Base-by-base conservation (phyloP, 2,113 vertebrate genomes). In the Anseranas semipalmata region DNA sequence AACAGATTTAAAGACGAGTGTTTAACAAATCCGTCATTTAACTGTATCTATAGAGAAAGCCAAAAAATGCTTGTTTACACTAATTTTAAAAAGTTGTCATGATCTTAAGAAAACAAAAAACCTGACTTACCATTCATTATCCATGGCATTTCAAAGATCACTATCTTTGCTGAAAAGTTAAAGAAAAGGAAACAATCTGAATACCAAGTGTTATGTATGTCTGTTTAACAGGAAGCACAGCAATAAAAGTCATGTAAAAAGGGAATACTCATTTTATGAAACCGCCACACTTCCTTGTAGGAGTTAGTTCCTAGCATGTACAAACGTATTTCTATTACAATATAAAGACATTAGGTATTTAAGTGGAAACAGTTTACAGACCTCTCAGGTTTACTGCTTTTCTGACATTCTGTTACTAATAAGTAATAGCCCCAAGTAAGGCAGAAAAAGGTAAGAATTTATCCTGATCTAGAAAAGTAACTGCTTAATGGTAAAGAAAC, bases 121-220 rank as follows among this genome's bases (percentile, higher is more conserved):
- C 15, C 12, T 21, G 63, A 95, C 99, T 99, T 94, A 99, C 99
- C 99, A 7, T 99, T 99, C 99, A 99, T 99, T 96, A 99, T 99
- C 99, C 99, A 99, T 33, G 99, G 99, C 99, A 99, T 99, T 96
- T 99, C 99, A 94, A 99, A 99, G 75, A 99, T 98, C 87, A 99
- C 98, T 97, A 99, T 99, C 98, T 99, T 99, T 91, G 99, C 99
- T 99, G 97, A 76, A 98, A 98, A 98, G 41, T 90, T 55, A 80
- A 79, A 85, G 41, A 92, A 88, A 24, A 66, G 45, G 41, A 88
- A 50, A 90, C 39, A 35, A 70, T 6, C 75, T 58, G n/a, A 96
- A 92, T 63, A 58, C 24, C 18, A 87, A 33, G 33, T 48, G 50
- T 37, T 46, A 63, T 1, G 5, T 66, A 77, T 53, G 52, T 87